Evolutionary conservation across 2,113 vertebrate species (phyloP), one percentile per base, ranked within the genome.

Genomic region (Trematomus loennbergii): DNA sequence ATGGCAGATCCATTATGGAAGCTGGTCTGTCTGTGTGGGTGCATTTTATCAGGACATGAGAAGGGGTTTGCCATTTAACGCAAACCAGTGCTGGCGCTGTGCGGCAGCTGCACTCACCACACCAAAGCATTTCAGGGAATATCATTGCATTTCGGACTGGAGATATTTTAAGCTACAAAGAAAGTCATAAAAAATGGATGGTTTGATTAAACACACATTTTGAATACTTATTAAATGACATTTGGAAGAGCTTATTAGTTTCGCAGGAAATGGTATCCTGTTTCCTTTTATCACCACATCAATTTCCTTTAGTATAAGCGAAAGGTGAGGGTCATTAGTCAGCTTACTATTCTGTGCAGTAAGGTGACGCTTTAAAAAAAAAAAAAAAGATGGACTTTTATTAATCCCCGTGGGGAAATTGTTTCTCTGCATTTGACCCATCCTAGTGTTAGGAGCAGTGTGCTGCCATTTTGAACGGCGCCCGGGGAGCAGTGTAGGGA

Each of bases 1-100:
- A 91, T 91, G 91, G 89, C 93, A 90, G 87, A 90, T 90, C 89
- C 91, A 90, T 92, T 91, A 91, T 91, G 87, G 89, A 85, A 89
- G 88, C 88, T 48, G 79, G 79, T 66, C 86, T 91, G 90, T 89
- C 88, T 93, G 89, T 90, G 93, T 92, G 90, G 91, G 87, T 82
- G 88, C 88, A 85, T 93, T 92, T 91, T 88, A 92, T 93, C 91
- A 88, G 88, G 81, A 93, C 87, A 90, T 89, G 87, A 90, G 91
- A 92, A 76, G 90, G 81, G 65, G 75, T 79, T 71, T 85, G 84
- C 86, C 87, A 80, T 91, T 93, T 91, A 87, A 90, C 91, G 84
- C 72, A 64, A 81, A 86, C 70, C 59, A 12, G 63, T 1, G 29
- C 69, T 46, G 76, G 69, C 46, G 69, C 63, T 53, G 64, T 70